Percentiles rank a stretch among this genome's conserved stretches.
Conservation (phyloP, 2,888 invertebrate species). For the Apotomis betuletana region DNA sequence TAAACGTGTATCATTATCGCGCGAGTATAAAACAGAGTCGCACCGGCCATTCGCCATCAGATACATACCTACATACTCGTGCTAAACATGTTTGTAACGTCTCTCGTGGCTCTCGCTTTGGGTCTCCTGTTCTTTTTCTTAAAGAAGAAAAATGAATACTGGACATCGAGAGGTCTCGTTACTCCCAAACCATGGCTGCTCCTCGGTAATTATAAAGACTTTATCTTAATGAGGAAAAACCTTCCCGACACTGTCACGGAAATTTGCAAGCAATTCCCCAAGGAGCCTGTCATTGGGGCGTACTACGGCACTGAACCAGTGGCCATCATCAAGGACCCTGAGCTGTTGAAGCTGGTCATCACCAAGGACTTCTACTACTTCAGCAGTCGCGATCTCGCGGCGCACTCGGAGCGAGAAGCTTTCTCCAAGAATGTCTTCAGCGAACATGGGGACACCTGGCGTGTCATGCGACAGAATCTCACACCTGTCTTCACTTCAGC, state of each 20-base stretch:
- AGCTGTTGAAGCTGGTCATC: conserved; percentile 60
- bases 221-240: conserved; percentile 55
- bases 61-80: background rate
- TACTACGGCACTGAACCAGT: conserved; percentile 67
- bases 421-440: conserved; percentile 59
- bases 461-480: conserved; percentile 63
- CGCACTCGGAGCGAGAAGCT: conserved; percentile 56
- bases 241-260: conserved; percentile 50
- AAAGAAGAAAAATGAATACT: conserved; percentile 43
- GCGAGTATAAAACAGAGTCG: background rate
- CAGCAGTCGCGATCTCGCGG: conserved; percentile 60
- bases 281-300: conserved; percentile 62
- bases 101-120: background rate
- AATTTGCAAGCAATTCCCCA: conserved; percentile 58
- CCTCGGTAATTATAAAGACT: conserved; percentile 63
- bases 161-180: conserved; percentile 61
- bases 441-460: conserved; percentile 65
- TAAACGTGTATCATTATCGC: background rate
- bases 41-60: background rate
- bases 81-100: background rate
- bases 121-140: conserved; percentile 9
- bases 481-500: conserved; percentile 66
- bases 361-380: conserved; percentile 69
- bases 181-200: conserved; percentile 54
- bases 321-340: conserved; percentile 64